A percentile compares a stretch with the other conserved stretches of the same genome.
Evolutionary conservation across 2,797 vertebrate genomes (phyloP).

Genomic region (Scolopax rusticola): DNA sequence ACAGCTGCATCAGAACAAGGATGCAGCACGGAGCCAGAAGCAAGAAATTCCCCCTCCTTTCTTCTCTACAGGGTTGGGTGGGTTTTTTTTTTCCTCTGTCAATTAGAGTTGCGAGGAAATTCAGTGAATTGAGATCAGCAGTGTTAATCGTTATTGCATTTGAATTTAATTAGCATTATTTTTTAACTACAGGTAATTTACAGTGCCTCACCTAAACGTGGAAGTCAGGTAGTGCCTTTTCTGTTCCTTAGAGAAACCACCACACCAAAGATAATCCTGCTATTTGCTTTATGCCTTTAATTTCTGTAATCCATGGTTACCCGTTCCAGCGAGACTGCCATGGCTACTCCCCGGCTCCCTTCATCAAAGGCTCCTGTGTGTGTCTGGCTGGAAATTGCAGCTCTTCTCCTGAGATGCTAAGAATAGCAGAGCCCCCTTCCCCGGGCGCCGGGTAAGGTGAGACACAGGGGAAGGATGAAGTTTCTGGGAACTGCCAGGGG

Average conservation of each 20-base stretch:
- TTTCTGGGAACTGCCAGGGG: neutral
- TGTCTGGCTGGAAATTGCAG: neutral
- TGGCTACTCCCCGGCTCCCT: conserved; percentile 42
- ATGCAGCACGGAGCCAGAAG: neutral
- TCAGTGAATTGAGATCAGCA: conserved; percentile 14
- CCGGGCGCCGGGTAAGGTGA: neutral
- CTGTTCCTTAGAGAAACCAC: neutral
- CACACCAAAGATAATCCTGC: neutral
- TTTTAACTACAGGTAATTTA: conserved; percentile 60
- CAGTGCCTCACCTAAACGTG: neutral
- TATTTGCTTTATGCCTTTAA: neutral
- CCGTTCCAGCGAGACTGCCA: neutral
- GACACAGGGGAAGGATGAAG: neutral
- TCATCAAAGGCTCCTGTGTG: neutral
- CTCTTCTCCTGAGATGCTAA: neutral
- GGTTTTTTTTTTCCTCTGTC: neutral
- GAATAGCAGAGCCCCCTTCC: neutral
- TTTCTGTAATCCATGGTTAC: neutral
- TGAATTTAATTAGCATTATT: conserved; percentile 57
- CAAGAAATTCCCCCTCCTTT: neutral
- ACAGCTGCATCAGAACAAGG: neutral
- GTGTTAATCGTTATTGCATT: conserved; percentile 16
- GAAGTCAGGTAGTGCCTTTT: neutral
- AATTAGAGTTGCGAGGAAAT: conserved; percentile 22
- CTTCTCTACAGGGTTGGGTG: neutral